These are phyloP conservation scores for Hemithea aestivaria DNA, from an alignment of 2,888 invertebrate species.

Conservation along the genomic window DNA sequence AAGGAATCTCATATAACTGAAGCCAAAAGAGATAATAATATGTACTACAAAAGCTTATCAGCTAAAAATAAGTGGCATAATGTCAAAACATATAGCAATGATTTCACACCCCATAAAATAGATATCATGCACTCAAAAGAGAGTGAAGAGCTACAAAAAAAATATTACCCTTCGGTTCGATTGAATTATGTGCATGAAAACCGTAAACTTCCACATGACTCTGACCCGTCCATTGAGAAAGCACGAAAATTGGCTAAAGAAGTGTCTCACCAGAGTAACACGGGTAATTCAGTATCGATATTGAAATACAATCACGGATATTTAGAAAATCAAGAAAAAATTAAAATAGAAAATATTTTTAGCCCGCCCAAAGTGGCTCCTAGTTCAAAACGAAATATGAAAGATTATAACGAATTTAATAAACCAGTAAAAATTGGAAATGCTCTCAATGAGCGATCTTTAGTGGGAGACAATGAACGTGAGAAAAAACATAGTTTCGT, in stretches of 20 bases:
- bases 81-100: slow-evolving; percentile 57
- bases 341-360: slow-evolving; percentile 21
- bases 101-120: slow-evolving; percentile 52
- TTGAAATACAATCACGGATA: slow-evolving; percentile 60
- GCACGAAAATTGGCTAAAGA: slow-evolving; percentile 48
- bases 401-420: slow-evolving; percentile 38
- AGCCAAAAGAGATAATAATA: slow-evolving; percentile 34
- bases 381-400: slow-evolving; percentile 20
- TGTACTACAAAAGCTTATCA: slow-evolving; percentile 50
- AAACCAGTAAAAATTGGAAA: slow-evolving; percentile 65
- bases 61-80: slow-evolving; percentile 64
- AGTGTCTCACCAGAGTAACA: slow-evolving; percentile 48
- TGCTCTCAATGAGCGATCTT: slow-evolving; percentile 55
- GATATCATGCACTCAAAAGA: slow-evolving; percentile 36
- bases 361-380: no score
- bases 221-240: slow-evolving; percentile 39
- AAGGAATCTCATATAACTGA: slow-evolving; percentile 21
- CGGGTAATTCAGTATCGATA: slow-evolving; percentile 47
- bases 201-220: slow-evolving; percentile 34
- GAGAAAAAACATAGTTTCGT: slow-evolving; percentile 56
- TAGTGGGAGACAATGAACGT: slow-evolving; percentile 48
- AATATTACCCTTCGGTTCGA: slow-evolving; percentile 43
- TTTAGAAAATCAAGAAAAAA: slow-evolving; percentile 38
- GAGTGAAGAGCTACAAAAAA: slow-evolving; percentile 32
- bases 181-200: slow-evolving; percentile 50